Evolutionary conservation across 2,113 vertebrate genomes (phyloP).

Genomic region (Hydrochoerus hydrochaeris): DNA sequence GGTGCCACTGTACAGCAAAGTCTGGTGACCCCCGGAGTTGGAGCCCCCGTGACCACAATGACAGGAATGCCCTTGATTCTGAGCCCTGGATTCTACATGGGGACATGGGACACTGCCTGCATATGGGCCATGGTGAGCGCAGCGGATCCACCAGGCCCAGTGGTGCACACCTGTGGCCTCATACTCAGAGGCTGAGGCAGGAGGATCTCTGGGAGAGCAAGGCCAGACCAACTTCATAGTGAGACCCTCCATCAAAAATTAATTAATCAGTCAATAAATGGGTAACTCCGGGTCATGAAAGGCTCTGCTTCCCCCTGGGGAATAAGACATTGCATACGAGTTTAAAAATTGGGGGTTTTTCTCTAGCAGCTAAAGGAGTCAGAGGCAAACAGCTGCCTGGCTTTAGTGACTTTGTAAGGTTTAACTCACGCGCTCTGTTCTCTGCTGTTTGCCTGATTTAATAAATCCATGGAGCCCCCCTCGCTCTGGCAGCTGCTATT

Average conservation of each 20-base stretch:
- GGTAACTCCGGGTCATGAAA: neutral
- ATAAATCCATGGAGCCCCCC: no score
- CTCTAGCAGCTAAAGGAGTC: neutral
- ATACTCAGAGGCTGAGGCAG: neutral
- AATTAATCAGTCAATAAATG: neutral
- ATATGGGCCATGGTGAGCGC: accelerated
- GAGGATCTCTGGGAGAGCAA: neutral
- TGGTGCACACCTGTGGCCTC: neutral
- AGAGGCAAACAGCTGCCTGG: neutral
- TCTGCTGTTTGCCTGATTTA: neutral
- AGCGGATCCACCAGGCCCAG: neutral
- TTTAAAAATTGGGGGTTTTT: neutral
- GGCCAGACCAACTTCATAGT: neutral
- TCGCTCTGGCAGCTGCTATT: no score
- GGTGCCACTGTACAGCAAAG: neutral
- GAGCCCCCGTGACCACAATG: neutral
- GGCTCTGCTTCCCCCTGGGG: neutral
- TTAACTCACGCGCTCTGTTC: accelerated
- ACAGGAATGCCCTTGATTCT: neutral
- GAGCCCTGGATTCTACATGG: neutral
- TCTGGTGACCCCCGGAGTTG: neutral
- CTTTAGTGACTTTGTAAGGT: neutral
- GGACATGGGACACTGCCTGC: neutral
- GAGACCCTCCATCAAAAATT: neutral
- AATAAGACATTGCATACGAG: neutral